These are phyloP conservation scores for Salpingus planirostris DNA, from an alignment of 2,888 invertebrate genomes.

Conservation along the genomic window DNA sequence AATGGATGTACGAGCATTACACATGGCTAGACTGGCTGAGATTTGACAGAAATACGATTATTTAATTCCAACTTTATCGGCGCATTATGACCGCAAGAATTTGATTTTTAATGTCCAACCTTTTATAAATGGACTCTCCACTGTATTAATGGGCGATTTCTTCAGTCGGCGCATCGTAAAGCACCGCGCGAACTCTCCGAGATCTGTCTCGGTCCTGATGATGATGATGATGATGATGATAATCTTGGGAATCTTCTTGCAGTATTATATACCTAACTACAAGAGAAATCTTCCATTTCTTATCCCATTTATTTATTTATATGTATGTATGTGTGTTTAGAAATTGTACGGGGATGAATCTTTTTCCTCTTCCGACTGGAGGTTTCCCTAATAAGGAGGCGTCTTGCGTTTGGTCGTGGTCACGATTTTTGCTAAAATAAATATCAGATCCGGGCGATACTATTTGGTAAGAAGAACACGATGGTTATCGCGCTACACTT, in stretches of 20 bases:
- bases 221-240: no score
- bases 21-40: slow-evolving; percentile 24
- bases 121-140: slow-evolving; percentile 5
- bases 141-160: slow-evolving; percentile 7
- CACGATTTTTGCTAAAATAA: slow-evolving; percentile 25
- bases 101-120: slow-evolving; percentile 7
- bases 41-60: slow-evolving; percentile 32
- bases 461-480: slow-evolving; percentile 22
- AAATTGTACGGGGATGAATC: no score
- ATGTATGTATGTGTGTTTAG: no score
- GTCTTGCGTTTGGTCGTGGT: slow-evolving; percentile 20
- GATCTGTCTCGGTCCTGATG: no score
- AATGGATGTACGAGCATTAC: slow-evolving; percentile 23
- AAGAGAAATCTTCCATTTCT: no score
- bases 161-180: slow-evolving; percentile 3
- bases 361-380: no score
- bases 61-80: slow-evolving; percentile 25
- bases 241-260: not conserved
- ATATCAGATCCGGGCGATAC: slow-evolving; percentile 25
- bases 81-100: slow-evolving; percentile 19
- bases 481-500: slow-evolving; percentile 19
- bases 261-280: not conserved
- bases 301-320: no score
- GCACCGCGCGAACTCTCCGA: not conserved
- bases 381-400: no score